Evolutionary conservation across 2,888 invertebrate genomes (phyloP).

Genomic region (Platycnemis pennipes): DNA sequence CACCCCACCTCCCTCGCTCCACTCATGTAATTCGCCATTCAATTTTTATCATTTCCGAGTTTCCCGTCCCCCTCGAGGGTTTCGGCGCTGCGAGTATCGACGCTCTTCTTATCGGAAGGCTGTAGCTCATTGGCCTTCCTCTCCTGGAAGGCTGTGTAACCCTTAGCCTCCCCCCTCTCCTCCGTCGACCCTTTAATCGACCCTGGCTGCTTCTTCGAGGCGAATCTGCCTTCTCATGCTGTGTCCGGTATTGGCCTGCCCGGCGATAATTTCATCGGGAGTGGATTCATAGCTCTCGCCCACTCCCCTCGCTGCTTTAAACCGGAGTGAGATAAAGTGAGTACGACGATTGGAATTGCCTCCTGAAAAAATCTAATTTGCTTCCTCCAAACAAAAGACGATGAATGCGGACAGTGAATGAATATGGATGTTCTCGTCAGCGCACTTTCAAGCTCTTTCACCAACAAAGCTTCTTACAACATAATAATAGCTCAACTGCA

Average conservation of each 20-base stretch:
- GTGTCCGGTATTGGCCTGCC: neutral
- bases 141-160: neutral
- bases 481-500: neutral
- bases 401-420: neutral
- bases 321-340: neutral
- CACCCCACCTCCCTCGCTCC: neutral
- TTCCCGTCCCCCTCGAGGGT: neutral
- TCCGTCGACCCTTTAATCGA: neutral
- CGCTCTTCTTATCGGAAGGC: neutral
- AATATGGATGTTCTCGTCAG: neutral
- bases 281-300: neutral
- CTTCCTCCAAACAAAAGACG: neutral
- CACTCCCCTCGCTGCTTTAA: neutral
- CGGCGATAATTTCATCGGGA: neutral
- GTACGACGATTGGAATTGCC: neutral
- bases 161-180: neutral
- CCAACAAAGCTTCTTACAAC: neutral
- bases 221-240: neutral
- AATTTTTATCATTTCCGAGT: slow-evolving; percentile 52
- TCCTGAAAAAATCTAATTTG: neutral
- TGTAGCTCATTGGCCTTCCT: too few species aligned
- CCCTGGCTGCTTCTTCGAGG: neutral
- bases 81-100: neutral
- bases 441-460: neutral
- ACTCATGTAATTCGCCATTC: slow-evolving; percentile 62